Percentiles rank a stretch among this genome's conserved stretches.
Evolutionary conservation across 2,888 invertebrate genomes (phyloP).

Genomic region (Xestobium rufovillosum): DNA sequence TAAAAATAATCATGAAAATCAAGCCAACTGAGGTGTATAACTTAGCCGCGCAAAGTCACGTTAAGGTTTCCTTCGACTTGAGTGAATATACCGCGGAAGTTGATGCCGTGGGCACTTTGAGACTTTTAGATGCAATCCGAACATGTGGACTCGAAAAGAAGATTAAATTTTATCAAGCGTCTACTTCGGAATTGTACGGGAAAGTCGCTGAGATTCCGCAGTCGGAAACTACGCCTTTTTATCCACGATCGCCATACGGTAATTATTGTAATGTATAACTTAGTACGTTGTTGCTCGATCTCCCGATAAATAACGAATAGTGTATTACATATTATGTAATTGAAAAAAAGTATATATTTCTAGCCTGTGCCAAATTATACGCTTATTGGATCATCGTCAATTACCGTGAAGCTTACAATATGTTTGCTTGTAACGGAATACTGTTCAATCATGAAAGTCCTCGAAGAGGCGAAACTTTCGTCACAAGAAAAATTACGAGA

Average conservation of each 20-base stretch:
- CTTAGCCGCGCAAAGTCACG: slow-evolving; percentile 97
- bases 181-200: slow-evolving; percentile 92
- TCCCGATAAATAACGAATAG: too few relatives aligned
- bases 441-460: slow-evolving; percentile 97
- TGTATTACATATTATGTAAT: too few relatives aligned
- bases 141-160: slow-evolving; percentile 76
- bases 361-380: slow-evolving; percentile 92
- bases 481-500: slow-evolving; percentile 95
- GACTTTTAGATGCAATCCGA: slow-evolving; percentile 85
- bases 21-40: slow-evolving; percentile 94
- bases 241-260: slow-evolving; percentile 96
- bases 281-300: too few relatives aligned
- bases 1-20: slow-evolving; percentile 70
- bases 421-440: slow-evolving; percentile 94
- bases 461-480: slow-evolving; percentile 93
- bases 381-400: slow-evolving; percentile 95
- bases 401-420: slow-evolving; percentile 89
- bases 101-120: slow-evolving; percentile 87
- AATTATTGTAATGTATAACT: slow-evolving; percentile 35
- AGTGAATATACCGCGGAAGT: slow-evolving; percentile 99
- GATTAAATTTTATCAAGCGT: slow-evolving; percentile 89
- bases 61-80: slow-evolving; percentile 97
- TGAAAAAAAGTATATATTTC: too few relatives aligned
- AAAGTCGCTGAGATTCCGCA: slow-evolving; percentile 90
- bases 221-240: slow-evolving; percentile 90